Base-by-base conservation (phyloP, 1,140 invertebrate species). In the Pseudomyrmex concolor region DNA sequence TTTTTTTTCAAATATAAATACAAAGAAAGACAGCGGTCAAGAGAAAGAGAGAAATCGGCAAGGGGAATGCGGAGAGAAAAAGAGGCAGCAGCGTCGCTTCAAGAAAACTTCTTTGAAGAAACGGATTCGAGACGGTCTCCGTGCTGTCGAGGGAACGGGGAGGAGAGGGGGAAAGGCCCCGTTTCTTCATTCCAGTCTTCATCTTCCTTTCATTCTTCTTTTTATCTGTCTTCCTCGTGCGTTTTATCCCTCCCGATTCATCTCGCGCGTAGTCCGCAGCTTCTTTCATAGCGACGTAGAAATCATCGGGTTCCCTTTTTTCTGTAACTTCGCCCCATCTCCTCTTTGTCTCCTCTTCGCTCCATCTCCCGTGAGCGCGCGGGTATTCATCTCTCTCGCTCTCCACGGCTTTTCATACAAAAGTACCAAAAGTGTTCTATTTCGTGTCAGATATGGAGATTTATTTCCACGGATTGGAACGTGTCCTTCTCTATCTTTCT, bases 371-470 rank as follows among this genome's bases (percentile, higher is more conserved):
- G 59, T 34, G 34, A 34, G 34, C 34, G 59, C 66, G 81, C 12
- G 34, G 64, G 66, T 73, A 85, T 89, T 86, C 89, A 84, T 85
- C 34, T 34, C 34, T 34, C 34, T 34, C 25, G 3, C 25, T 25
- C 5, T 34, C 84, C 60, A 77, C 10, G 34, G 83, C 50, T 85
- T 73, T 83, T 77, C 63, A 70, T 72, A 76, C 81, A 80, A 88
- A 88, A 86, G 64, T 84, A 55, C 59, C 76, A 84, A 90, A 34
- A 84, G 84, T 84, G 74, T 84, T 43, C 76, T 66, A 71, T 78
- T 80, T 60, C 19, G 82, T 86, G 86, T 89, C 89, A 88, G 86
- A 91, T 91, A 91, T 91, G 90, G 90, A 91, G 90, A 91, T 91
- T 91, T 90, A 91, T 91, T 90, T 85, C 66, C 54, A 72, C 80